phyloP scores from a whole-genome alignment of 1,140 invertebrate species.

The Brachystomella parvula region DNA sequence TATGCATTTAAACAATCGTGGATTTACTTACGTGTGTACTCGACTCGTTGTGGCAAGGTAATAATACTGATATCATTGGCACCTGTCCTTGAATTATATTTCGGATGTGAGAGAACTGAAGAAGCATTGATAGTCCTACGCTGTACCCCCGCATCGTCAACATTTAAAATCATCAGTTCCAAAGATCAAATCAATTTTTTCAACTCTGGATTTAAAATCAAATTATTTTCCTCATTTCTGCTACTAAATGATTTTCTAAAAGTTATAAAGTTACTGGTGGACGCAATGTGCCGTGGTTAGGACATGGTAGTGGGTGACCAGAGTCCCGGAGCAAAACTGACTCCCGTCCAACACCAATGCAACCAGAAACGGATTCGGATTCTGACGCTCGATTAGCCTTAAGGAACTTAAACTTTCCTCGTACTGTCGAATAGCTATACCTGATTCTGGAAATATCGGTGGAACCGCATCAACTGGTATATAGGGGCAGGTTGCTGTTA shows the following conservation, averaged over 20 bases:
- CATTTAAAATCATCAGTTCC: constrained; percentile 2
- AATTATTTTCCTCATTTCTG: background rate
- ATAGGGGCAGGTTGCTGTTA: background rate
- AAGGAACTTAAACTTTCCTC: background rate
- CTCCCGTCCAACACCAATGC: constrained; percentile 4
- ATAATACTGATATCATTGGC: constrained; percentile 18
- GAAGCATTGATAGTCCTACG: background rate
- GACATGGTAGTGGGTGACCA: constrained; percentile 2
- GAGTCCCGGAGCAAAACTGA: constrained; percentile 15
- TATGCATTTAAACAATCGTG: background rate
- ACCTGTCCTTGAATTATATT: constrained; percentile 8
- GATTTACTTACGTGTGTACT: constrained; percentile 4
- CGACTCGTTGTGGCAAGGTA: background rate
- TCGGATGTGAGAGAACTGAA: background rate
- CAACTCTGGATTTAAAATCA: background rate
- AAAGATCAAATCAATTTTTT: constrained; percentile 17
- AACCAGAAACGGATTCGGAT: constrained; percentile 14
- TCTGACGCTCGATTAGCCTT: background rate
- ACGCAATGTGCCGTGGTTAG: constrained; percentile 8
- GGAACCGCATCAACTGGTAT: background rate
- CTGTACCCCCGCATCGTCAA: constrained; percentile 14
- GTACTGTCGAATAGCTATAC: background rate
- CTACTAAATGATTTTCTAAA: background rate
- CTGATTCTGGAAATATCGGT: constrained; percentile 6
- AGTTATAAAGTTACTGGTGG: background rate